Base-by-base conservation (phyloP, 2,113 vertebrate genomes). In the Sturnus vulgaris region DNA sequence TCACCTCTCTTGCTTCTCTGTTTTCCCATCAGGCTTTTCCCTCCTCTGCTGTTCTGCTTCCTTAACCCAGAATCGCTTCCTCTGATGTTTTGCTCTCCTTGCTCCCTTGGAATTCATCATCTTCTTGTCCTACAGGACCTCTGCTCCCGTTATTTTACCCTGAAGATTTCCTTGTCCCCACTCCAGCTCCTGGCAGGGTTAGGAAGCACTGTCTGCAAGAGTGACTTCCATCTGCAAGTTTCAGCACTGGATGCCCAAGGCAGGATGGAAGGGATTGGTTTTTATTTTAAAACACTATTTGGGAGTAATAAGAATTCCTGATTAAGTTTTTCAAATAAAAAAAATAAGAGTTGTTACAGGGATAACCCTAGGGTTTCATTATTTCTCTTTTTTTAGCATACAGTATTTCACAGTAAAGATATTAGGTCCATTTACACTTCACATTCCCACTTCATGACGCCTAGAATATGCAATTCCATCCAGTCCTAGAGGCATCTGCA, bases 81-180 rank as follows among this genome's bases (percentile, higher is more conserved):
- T 92, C 81, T 91, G 73, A 90, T 90, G 71, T 83, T 92, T 82
- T 93, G 33, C 57, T 83, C 56, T 77, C 76, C 89, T 93, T 90
- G 21, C 20, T 86, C 82, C 91, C 92, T 91, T 95, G 91, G 89
- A 97, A 93, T 95, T 94, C 89, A 57, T 95, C 78, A 77, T 88
- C 66, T 33, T 68, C 65, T 72, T 95, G 93, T 95, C 93, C 96
- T 97, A 91, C 90, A 96, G 92, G 95, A 97, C 88, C 92, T 93
- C 92, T 93, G 94, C 80, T 97, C 59, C 93, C 9, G 0, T 70
- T 88, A 83, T 69, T 93, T 86, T 88, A 84, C 92, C 39, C 69
- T 47, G 40, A 84, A 91, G 81, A 64, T 52, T 96, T 87, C 55
- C 28, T 81, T 92, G 86, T 78, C 87, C 72, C 60, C 21, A 37